A percentile compares a stretch with the other conserved stretches of the same genome.
phyloP scores from a whole-genome alignment of 2,797 vertebrate species.

The Neostethus bicornis region DNA sequence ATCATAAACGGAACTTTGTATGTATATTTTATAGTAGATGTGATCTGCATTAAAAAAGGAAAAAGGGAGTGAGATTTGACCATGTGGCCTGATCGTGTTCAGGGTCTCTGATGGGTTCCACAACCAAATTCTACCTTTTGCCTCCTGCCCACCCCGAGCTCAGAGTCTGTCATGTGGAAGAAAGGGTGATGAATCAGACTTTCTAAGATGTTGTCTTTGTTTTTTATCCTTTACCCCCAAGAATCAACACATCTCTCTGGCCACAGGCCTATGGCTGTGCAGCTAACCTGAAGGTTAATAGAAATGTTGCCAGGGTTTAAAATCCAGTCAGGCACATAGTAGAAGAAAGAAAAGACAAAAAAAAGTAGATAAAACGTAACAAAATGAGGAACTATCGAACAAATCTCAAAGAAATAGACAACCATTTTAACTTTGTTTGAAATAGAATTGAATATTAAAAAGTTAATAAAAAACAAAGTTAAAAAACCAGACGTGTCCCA shows the following conservation, averaged over 20 bases:
- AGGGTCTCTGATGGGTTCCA: constrained; percentile 16
- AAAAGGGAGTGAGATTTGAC: constrained; percentile 17
- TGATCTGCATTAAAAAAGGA: constrained; percentile 37
- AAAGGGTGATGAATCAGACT: constrained; percentile 61
- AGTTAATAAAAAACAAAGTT: too few relatives aligned
- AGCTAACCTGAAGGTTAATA: constrained; percentile 77
- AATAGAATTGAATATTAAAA: too few relatives aligned
- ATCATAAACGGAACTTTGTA: constrained; percentile 2
- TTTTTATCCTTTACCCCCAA: constrained; percentile 59
- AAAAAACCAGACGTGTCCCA: too few relatives aligned
- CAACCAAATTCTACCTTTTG: constrained; percentile 33
- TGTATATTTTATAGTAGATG: constrained; percentile 10
- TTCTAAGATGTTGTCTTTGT: constrained; percentile 51
- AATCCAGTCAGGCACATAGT: constrained; percentile 51
- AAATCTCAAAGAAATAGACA: constrained; percentile 22
- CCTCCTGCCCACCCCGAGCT: constrained; percentile 32
- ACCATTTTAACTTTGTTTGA: too few relatives aligned
- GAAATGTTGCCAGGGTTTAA: constrained; percentile 70
- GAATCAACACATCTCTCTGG: constrained; percentile 58
- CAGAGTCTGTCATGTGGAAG: constrained; percentile 28
- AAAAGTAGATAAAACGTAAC: neutral
- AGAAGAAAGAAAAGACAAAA: neutral
- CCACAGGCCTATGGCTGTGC: constrained; percentile 47
- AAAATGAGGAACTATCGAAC: constrained; percentile 5
- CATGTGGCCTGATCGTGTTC: too few relatives aligned